phyloP scores from a whole-genome alignment of 1,140 invertebrate species.

The Trichonephila clavata region DNA sequence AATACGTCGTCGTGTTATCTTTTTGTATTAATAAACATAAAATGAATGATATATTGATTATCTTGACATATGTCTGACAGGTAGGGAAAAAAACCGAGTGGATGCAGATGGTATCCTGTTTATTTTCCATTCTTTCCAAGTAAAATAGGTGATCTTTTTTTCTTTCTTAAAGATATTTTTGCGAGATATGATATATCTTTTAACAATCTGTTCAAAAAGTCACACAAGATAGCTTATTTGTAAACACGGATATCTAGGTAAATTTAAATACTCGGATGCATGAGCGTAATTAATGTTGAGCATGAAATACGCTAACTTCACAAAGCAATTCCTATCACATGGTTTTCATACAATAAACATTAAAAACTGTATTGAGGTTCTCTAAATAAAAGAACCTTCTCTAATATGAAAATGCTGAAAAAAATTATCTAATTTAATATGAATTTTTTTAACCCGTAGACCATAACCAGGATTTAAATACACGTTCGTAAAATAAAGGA shows the following conservation, averaged over 20 bases:
- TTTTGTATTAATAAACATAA: not conserved
- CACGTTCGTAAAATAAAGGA: no score
- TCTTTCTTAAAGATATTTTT: not conserved
- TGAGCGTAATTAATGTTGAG: no score
- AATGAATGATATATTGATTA: not conserved
- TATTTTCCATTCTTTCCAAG: not conserved
- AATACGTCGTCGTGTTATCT: constrained; percentile 6
- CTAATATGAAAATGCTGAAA: no score
- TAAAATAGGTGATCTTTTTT: not conserved
- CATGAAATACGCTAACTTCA: no score
- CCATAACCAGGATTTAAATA: no score
- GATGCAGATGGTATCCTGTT: not conserved
- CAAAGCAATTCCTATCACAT: no score
- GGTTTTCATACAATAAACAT: no score
- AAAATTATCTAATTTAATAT: no score
- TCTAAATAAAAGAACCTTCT: no score
- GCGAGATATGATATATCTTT: not conserved
- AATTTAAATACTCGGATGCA: no score
- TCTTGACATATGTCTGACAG: not conserved
- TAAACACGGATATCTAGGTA: not conserved
- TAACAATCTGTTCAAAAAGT: not conserved
- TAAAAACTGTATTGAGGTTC: no score
- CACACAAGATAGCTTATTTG: not conserved
- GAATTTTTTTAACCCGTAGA: no score
- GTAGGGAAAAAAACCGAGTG: not conserved